Base-by-base conservation (phyloP, 2,888 invertebrate genomes). In the Limnephilus auricula region DNA sequence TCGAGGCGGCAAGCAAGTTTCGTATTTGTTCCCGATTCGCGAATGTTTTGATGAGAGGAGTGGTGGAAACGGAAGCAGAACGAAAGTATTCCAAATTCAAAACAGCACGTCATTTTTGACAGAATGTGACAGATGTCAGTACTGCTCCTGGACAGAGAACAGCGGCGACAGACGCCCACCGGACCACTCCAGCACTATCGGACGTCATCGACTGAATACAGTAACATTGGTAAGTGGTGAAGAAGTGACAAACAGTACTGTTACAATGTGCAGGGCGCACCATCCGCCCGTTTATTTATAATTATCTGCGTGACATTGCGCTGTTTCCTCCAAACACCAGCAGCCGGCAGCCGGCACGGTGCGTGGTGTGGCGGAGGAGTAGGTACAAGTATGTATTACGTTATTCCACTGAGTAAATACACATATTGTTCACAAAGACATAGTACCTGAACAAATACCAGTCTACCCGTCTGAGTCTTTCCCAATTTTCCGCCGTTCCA, bases 151-250 rank as follows among this genome's bases (percentile, higher is more conserved):
- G 65, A n/a, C 65, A 65, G 65, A 25, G 65, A 65, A 65, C 65
- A 65, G 65, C 65, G 65, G 65, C 65, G 65, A 65, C 65, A 65
- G 65, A 65, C 65, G 65, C 65, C 65, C 65, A 65, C 65, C 65
- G 65, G 65, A n/a, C 65, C 65, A 65, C 25, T 65, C 65, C 65
- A 25, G n/a, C 65, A n/a, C 65, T 65, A 65, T 65, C 65, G 65
- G 65, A 65, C n/a, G 65, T 65, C 65, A 65, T 65, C 65, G 65
- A 65, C 65, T n/a, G 65, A 65, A 65, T 65, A 65, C 65, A 65
- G 65, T 65, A 65, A 25, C n/a, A 65, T 25, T 65, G 65, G 65
- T 65, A 65, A 65, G 25, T 65, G 65, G 65, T 65, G 65, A 65
- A 65, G 18, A 65, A 65, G 65, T 65, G 65, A 65, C 65, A 65